These are phyloP conservation scores for Pseudois nayaur DNA, from an alignment of 2,113 vertebrate species.

Conservation along the genomic window DNA sequence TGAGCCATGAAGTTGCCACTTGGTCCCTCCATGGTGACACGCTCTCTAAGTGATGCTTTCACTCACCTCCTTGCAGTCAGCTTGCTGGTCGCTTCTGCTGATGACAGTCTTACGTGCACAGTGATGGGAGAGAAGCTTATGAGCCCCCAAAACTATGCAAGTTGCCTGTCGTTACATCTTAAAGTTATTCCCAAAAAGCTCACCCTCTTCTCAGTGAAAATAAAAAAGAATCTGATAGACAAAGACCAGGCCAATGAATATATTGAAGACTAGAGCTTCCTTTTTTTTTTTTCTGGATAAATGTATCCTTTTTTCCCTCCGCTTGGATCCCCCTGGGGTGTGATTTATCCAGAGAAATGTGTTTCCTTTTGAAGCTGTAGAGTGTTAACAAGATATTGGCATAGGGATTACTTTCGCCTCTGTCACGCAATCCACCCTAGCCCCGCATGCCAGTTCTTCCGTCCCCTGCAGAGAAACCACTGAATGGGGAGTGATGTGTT, in stretches of 20 bases:
- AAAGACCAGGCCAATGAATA: background rate
- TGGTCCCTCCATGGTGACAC: background rate
- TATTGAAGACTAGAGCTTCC: background rate
- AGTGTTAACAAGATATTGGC: background rate
- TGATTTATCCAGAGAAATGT: background rate
- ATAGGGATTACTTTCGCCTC: background rate
- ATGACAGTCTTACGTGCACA: background rate
- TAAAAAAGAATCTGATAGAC: background rate
- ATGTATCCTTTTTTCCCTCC: background rate
- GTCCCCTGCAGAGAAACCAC: background rate
- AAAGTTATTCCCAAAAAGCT: background rate
- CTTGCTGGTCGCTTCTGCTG: background rate
- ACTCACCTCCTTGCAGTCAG: background rate
- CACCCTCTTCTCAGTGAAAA: background rate
- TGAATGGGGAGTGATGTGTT: background rate
- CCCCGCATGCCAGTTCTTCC: background rate
- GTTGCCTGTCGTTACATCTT: background rate
- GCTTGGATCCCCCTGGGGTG: background rate
- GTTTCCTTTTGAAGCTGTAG: background rate
- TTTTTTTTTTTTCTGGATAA: background rate
- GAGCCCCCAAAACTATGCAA: background rate
- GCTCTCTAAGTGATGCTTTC: background rate
- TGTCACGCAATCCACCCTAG: background rate
- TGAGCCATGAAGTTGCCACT: background rate
- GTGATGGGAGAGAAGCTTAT: background rate